Evolutionary conservation across 2,797 vertebrate genomes (phyloP), one percentile per base, ranked within the genome.

Genomic region (Argya squamiceps): DNA sequence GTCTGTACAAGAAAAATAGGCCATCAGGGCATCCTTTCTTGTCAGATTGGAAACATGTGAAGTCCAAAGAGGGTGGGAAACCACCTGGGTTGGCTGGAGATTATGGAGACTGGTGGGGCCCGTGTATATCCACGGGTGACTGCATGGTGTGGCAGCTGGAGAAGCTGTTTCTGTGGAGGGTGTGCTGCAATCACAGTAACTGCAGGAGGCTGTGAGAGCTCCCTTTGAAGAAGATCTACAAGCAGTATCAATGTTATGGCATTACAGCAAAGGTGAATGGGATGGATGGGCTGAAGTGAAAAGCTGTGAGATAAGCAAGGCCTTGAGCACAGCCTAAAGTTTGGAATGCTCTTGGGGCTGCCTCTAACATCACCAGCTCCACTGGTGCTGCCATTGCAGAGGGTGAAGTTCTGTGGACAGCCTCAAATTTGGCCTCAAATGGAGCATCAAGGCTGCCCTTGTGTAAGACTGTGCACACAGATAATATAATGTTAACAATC

Each of bases 121-220:
- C 0, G 0, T 29, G 10, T 22, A 6, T 5, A 49, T 4, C 23
- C 0, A 1, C 1, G 3, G 13, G 23, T 32, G 34, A 19, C 24
- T 52, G 24, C 6, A 3, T 15, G 30, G 12, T 23, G 14, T 10
- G 32, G 29, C 23, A 50, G 9, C 27, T 56, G 73, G 18, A 52
- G 14, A 24, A 17, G 5, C 5, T 0, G 6, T 46, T 86, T 58
- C 50, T 50, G 36, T 46, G 75, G 8, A 23, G 32, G 26, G 0
- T 41, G 50, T 65, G 59, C 47, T 62, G 19, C 58, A 73, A 12
- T 32, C 10, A 3, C 2, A 8, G 43, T 8, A 32, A 18, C 27
- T n/a, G 52, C 44, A 68, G 74, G 37, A 78, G 27, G 22, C 44
- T 79, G 46, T 23, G 55, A 16, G 19, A 71, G 11, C 11, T 84